Base-by-base conservation (phyloP, 2,888 invertebrate species). In the Xanthorhoe designata region DNA sequence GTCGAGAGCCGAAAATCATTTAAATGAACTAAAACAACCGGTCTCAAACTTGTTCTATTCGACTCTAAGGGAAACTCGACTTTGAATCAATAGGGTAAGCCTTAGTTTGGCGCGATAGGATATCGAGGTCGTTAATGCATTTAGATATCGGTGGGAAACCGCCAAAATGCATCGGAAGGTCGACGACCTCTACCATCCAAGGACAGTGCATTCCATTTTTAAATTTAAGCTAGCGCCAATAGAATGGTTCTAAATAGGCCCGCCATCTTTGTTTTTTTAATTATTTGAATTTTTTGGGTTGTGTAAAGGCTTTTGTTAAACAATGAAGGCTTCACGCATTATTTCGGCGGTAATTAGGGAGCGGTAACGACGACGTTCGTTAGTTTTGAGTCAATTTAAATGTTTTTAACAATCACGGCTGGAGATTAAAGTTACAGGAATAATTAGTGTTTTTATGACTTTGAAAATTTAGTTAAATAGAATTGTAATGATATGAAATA, bases 171-270 rank as follows among this genome's bases (percentile, higher is more conserved):
- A 93, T 91, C 89, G 91, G 88, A 89, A 92, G 93, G 92, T 92
- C 89, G 85, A 91, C 88, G 92, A 91, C 89, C 92, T 84, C 80
- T 68, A 81, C 81, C 79, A 85, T 81, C 92, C 92, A 93, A 93
- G 93, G 93, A 93, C 93, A 93, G 89, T 89, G 92, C 92, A 93
- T 92, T 92, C 91, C 90, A 90, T 92, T 92, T 92, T 92, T 91
- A 89, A 91, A 88, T 88, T 88, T 85, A 87, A 86, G 87, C 90
- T 93, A 92, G 92, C 92, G 84, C 92, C 92, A 91, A 92, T 92
- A 92, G 92, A 91, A 88, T 87, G 88, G 86, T 87, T 91, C 93
- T 93, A 92, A 92, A 91, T 91, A 91, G 89, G 85, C 76, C 89
- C 85, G 92, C 92, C 93, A 92, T 93, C 89, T 92, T 92, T 91